These are phyloP conservation scores for Gymnodraco acuticeps DNA, from an alignment of 2,797 vertebrate genomes.

Conservation along the genomic window DNA sequence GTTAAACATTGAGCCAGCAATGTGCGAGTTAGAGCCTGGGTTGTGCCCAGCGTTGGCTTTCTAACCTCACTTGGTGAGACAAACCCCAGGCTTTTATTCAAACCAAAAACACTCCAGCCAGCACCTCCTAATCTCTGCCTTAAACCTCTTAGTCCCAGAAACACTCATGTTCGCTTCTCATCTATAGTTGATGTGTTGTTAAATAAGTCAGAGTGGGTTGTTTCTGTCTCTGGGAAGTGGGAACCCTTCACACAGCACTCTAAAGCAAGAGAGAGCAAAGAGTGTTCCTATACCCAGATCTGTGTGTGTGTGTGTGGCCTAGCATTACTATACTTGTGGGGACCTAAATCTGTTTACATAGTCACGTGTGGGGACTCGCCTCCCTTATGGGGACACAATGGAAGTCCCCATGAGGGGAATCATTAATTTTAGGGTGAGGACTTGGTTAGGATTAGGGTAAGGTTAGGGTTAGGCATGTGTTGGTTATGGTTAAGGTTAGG, in stretches of 20 bases:
- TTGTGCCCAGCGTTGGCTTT: slow-evolving; percentile 27
- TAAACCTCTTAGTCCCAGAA: slow-evolving; percentile 41
- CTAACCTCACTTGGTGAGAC: slow-evolving; percentile 26
- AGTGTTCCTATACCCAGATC: slow-evolving; percentile 35
- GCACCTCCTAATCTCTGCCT: slow-evolving; percentile 8
- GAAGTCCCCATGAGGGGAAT: too few relatives aligned
- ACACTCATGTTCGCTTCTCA: slow-evolving; percentile 53
- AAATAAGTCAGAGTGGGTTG: slow-evolving; percentile 62
- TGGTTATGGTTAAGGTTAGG: too few relatives aligned
- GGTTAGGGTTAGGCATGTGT: too few relatives aligned
- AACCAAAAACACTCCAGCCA: slow-evolving; percentile 32
- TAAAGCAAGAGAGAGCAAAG: slow-evolving; percentile 27
- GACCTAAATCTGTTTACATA: too few relatives aligned
- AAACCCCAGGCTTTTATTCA: slow-evolving; percentile 38
- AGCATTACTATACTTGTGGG: too few relatives aligned
- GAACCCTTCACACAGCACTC: slow-evolving; percentile 43
- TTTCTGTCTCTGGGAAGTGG: slow-evolving; percentile 47
- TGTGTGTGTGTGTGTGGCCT: neutral
- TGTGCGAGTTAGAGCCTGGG: slow-evolving; percentile 30
- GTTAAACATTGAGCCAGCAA: slow-evolving; percentile 32
- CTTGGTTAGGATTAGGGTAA: too few relatives aligned
- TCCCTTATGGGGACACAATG: too few relatives aligned
- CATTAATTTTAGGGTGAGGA: too few relatives aligned
- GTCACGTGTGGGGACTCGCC: too few relatives aligned
- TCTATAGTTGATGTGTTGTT: slow-evolving; percentile 65